Base-by-base conservation (phyloP, 2,888 invertebrate species). In the Ypsolopha sequella region DNA sequence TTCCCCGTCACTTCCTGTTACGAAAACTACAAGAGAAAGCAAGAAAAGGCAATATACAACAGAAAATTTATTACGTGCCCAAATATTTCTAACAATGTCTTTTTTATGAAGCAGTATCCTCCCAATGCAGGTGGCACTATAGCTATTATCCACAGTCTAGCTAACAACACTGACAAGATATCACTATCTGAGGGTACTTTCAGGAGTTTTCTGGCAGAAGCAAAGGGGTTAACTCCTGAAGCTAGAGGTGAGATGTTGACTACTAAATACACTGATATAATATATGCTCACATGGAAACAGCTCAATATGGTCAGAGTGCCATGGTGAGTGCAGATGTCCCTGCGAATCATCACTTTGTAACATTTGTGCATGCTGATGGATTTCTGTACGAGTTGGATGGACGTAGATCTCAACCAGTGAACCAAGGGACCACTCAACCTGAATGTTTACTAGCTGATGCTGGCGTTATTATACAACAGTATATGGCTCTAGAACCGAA, bases 111-210 rank as follows among this genome's bases (percentile, higher is more conserved):
- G 65, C 97, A 98, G 76, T 91, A 92, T 52, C 92, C 98, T 49
- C 92, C 93, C 53, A 99, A 99, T 84, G 98, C 99, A 35, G 99
- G 99, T 82, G 99, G 99, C 38, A 98, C 98, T 6, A 92, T 99
- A 57, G 98, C 98, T 10, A 88, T 99, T 41, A 92, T 99, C 53
- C 99, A 99, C 73, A 92, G 96, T 58, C 88, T 99, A 59, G 97
- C 95, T 34, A 99, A 99, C 76, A 97, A 95, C 71, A 79, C 87
- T 46, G 92, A 95, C 60, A 93, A 92, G 51, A 91, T 95, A 54
- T 66, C 88, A 43, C 71, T 95, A 7, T 51, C 60, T 50, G 92
- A 92, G 62, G 95, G 95, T 1, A 88, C 90, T 36, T 80, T 97
- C 62, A 94, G 96, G 71, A 89, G 90, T 51, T 95, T 96, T 66